Percentiles rank a stretch among this genome's conserved stretches.
Conservation (phyloP, 30 jellyfish, hydroid and myxozoan genomes). For the Aurelia sp. region DNA sequence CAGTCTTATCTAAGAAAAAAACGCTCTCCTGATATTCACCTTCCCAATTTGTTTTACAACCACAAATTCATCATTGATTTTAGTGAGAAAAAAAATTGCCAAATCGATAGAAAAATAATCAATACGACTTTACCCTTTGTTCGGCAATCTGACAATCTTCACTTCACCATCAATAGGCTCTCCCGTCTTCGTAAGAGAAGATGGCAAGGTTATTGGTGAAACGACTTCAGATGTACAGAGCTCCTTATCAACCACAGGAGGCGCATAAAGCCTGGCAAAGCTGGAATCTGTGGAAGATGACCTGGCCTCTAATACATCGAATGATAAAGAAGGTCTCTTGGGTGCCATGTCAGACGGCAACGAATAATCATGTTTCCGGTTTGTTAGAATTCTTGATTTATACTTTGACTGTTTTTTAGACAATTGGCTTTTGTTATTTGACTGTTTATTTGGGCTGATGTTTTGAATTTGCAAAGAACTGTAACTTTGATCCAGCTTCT, state of each 20-base stretch:
- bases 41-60: too few species aligned
- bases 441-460: constrained; percentile 26
- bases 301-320: constrained; percentile 55
- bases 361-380: constrained; percentile 10
- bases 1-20: too few species aligned
- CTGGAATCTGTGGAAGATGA: constrained; percentile 28
- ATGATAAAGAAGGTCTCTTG: constrained; percentile 24
- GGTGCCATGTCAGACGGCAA: constrained; percentile 45
- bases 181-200: constrained; percentile 14
- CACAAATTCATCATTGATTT: too few species aligned
- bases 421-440: background rate
- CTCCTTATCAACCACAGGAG: constrained; percentile 16
- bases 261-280: constrained; percentile 17
- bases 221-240: constrained; percentile 27
- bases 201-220: constrained; percentile 40
- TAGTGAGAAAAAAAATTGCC: too few species aligned
- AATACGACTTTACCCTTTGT: constrained; percentile 44
- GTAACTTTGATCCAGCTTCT: constrained; percentile 40
- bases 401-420: background rate
- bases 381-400: background rate
- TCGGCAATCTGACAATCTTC: constrained; percentile 57
- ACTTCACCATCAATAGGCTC: constrained; percentile 62
- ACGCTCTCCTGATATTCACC: too few species aligned
- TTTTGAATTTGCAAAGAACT: constrained; percentile 36
- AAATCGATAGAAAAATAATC: too few species aligned